These are phyloP conservation scores for Ondatra zibethicus DNA, from an alignment of 2,113 vertebrate genomes.

Conservation along the genomic window DNA sequence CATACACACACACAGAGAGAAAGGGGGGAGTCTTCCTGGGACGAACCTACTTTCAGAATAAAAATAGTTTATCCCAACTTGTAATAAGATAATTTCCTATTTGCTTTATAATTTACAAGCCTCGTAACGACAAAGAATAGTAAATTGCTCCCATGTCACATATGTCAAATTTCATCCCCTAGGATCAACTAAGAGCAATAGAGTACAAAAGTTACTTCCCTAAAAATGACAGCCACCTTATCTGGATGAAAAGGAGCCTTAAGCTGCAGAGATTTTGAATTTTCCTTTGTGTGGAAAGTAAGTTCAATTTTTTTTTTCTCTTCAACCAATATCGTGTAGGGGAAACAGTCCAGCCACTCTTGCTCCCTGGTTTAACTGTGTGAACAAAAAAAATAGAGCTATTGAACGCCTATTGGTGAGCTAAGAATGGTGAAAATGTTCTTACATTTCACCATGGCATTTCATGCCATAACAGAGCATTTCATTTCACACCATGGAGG, in stretches of 20 bases:
- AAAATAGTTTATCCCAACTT: not conserved
- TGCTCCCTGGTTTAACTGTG: not conserved
- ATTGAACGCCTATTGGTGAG: not conserved
- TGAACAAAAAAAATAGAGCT: not conserved
- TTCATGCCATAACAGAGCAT: no score
- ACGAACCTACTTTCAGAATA: not conserved
- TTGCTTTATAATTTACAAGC: not conserved
- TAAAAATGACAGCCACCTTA: not conserved
- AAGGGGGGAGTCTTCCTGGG: not conserved
- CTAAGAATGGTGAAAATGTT: not conserved
- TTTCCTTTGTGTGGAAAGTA: not conserved
- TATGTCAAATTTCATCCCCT: not conserved
- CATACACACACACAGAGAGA: not conserved
- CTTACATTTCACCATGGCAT: no score
- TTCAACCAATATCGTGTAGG: not conserved
- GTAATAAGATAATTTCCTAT: not conserved
- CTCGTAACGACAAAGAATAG: not conserved
- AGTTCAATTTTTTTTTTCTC: not conserved
- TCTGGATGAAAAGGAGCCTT: not conserved
- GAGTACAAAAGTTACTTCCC: not conserved
- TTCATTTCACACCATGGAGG: no score
- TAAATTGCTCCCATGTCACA: not conserved
- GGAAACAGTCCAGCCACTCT: not conserved
- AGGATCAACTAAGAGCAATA: not conserved
- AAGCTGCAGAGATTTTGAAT: not conserved